Base-by-base conservation (phyloP, 2,888 invertebrate species). In the Acanthacorydalis orientalis region DNA sequence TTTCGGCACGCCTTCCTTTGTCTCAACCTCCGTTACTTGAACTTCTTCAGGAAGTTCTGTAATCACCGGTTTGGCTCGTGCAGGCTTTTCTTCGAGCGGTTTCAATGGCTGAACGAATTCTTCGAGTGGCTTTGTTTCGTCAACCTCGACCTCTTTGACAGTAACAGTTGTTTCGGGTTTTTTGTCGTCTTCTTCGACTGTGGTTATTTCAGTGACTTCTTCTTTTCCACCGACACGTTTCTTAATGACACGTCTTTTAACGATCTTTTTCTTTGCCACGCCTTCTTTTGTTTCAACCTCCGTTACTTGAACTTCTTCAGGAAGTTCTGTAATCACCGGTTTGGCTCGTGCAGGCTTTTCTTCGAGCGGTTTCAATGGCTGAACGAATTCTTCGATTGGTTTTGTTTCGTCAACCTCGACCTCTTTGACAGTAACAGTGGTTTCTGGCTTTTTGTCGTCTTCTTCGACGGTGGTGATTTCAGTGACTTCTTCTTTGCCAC, bases 1-100 rank as follows among this genome's bases (percentile, higher is more conserved):
- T 58, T 52, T 65, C 48, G 50, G 55, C 57, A 66, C 59, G 48
- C 60, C 62, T 49, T 69, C 64, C 11, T 66, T 54, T 34, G 66
- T 58, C 46, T 54, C 53, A 9, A 54, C 48, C 51, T 61, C 61
- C 44, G 55, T 57, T 23, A 62, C 55, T 15, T 55, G 50, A 32
- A 59, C 55, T 49, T 57, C 56, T 48, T 61, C 59, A 6, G 62
- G 59, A n/a, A 60, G 48, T 53, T 63, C 60, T 43, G 56, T 52
- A 7, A 57, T 50, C 42, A 48, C 48, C 12, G 15, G 40, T n/a
- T 51, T 50, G 15, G 49, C 41, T 43, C 43, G 35, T 15, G n/a
- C 41, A 7, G 56, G 54, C 43, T 48, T 44, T 39, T 57, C 57
- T 16, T 56, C 53, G 16, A 23, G 1, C 1, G 52, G 50, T 15